Percentiles rank a stretch among this genome's conserved stretches.
Conservation (phyloP, 2,888 invertebrate species). For the Lepidonotus clava region DNA sequence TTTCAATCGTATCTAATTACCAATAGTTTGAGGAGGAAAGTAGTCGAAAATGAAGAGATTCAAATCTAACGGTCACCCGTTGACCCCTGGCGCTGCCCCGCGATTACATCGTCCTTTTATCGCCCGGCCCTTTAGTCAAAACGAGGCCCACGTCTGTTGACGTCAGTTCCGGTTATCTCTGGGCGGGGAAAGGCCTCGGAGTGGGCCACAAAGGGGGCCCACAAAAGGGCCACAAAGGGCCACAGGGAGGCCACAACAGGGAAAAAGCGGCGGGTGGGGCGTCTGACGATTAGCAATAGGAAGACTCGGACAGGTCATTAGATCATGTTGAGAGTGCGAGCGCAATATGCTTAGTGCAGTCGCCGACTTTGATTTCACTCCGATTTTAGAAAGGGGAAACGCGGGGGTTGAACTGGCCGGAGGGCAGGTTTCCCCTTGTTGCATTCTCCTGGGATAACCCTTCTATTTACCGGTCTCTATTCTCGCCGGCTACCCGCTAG, state of each 20-base stretch:
- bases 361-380: not conserved
- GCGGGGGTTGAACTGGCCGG: not conserved
- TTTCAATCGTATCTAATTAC: too few species aligned
- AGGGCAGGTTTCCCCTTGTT: too few species aligned
- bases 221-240: too few species aligned
- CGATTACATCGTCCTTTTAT: not conserved
- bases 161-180: conserved; percentile 4
- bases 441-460: too few species aligned
- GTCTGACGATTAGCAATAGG: not conserved
- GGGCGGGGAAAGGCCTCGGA: not conserved
- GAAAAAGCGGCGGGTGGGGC: not conserved
- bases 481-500: too few species aligned
- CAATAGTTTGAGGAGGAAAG: too few species aligned
- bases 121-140: not conserved
- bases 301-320: not conserved
- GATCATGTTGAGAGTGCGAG: not conserved
- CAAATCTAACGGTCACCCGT: not conserved
- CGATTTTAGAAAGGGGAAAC: not conserved
- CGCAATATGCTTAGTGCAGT: not conserved
- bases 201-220: too few species aligned
- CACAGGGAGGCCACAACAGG: too few species aligned
- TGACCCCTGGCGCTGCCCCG: not conserved
- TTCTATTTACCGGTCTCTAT: too few species aligned
- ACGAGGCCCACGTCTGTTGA: not conserved
- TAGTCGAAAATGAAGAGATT: too few species aligned